Evolutionary conservation across 2,797 vertebrate species (phyloP).

Genomic region (Sphaeramia orbicularis): DNA sequence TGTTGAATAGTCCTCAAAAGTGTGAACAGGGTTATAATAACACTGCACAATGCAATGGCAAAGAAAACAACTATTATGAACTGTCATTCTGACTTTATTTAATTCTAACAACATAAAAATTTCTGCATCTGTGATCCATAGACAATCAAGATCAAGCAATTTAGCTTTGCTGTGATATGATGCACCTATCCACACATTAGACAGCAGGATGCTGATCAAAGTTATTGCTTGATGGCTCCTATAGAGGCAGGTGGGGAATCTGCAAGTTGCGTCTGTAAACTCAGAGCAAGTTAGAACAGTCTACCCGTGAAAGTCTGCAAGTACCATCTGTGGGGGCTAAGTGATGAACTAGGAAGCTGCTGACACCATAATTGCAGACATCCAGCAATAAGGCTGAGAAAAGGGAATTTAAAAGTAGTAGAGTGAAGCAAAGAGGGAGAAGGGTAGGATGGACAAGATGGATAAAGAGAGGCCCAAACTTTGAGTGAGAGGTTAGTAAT

Average conservation of each 20-base stretch:
- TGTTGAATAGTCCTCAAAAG: not conserved
- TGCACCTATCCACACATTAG: slow-evolving; percentile 25
- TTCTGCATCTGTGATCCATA: slow-evolving; percentile 11
- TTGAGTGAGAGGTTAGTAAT: slow-evolving; percentile 64
- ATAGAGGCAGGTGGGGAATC: slow-evolving; percentile 36
- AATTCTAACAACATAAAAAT: not conserved
- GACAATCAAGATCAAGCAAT: slow-evolving; percentile 17
- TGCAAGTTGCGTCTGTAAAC: slow-evolving; percentile 29
- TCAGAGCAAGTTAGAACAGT: slow-evolving; percentile 45
- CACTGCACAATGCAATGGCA: not conserved
- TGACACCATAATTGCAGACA: slow-evolving; percentile 71
- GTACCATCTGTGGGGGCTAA: slow-evolving; percentile 57
- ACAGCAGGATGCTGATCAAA: slow-evolving; percentile 29
- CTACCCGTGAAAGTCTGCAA: slow-evolving; percentile 50
- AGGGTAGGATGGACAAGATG: slow-evolving; percentile 33
- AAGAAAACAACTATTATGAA: not conserved
- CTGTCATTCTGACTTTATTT: not conserved
- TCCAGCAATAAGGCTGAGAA: slow-evolving; percentile 43
- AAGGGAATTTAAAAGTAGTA: slow-evolving; percentile 30
- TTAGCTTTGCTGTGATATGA: slow-evolving; percentile 1
- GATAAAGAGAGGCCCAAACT: slow-evolving; percentile 20
- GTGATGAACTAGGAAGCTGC: slow-evolving; percentile 61
- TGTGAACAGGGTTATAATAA: not conserved
- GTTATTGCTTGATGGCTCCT: slow-evolving; percentile 31
- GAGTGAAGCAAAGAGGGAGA: slow-evolving; percentile 48